Percentiles rank a stretch among this genome's conserved stretches.
Conservation (phyloP, 64 coral and sea anemone genomes). For the Orbicella faveolata region DNA sequence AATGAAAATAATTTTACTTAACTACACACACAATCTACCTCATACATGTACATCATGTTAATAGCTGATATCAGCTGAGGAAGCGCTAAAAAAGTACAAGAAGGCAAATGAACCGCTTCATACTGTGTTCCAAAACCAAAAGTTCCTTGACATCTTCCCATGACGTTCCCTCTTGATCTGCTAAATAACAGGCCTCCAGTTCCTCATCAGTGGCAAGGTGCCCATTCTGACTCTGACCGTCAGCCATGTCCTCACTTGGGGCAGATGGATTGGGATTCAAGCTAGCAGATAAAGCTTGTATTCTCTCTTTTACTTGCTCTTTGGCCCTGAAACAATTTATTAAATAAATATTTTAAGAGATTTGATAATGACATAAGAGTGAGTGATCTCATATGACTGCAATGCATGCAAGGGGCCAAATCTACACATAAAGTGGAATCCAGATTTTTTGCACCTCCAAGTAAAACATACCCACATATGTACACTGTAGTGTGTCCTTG, state of each 20-base stretch:
- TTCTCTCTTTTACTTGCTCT: constrained; percentile 81
- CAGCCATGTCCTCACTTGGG: neutral
- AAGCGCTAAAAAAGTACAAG: neutral
- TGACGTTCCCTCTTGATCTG: constrained; percentile 19
- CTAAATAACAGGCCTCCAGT: neutral
- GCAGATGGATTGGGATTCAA: neutral
- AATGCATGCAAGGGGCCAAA: neutral
- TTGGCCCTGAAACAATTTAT: constrained; percentile 46
- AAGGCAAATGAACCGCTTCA: neutral
- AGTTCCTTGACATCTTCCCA: constrained; percentile 93
- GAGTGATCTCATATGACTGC: neutral
- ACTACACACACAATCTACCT: too few relatives aligned
- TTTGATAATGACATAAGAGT: too few relatives aligned
- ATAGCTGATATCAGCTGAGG: neutral
- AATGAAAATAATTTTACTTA: too few relatives aligned
- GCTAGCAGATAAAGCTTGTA: constrained; percentile 31
- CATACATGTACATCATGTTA: neutral
- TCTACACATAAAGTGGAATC: too few relatives aligned
- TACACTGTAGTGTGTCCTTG: too few relatives aligned
- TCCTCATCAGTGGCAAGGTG: neutral
- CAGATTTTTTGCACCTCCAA: too few relatives aligned
- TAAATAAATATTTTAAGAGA: too few relatives aligned
- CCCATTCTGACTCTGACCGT: constrained; percentile 47
- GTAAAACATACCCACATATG: too few relatives aligned
- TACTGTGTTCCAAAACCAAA: constrained; percentile 78